Evolutionary conservation across 2,113 vertebrate species (phyloP).

Genomic region (Baryphthengus martii): DNA sequence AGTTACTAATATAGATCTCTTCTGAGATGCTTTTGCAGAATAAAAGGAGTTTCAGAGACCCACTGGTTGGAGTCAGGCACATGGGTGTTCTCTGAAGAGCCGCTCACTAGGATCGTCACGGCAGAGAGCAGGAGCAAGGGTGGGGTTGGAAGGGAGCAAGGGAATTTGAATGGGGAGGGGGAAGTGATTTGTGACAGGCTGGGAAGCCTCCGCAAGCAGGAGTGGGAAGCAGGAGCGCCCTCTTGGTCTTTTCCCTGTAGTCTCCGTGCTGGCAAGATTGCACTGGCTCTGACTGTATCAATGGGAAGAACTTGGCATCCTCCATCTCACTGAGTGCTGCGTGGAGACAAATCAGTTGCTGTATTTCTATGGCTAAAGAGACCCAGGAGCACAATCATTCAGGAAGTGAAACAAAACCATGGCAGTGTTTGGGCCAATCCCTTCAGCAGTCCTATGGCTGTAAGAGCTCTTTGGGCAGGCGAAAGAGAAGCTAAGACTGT

Average conservation of each 20-base stretch:
- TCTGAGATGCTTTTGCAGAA: neutral
- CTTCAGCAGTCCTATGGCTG: neutral
- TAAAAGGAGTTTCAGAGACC: neutral
- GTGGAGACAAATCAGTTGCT: conserved; percentile 7
- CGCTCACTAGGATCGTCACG: neutral
- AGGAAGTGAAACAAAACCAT: conserved; percentile 32
- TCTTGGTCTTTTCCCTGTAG: neutral
- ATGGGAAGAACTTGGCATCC: conserved; percentile 13
- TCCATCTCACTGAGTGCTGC: neutral
- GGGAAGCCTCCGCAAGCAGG: neutral
- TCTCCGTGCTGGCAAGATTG: neutral
- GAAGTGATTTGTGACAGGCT: neutral
- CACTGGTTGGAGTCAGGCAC: neutral
- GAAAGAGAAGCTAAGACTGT: neutral
- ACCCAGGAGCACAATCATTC: conserved; percentile 43
- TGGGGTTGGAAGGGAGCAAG: neutral
- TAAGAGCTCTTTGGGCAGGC: neutral
- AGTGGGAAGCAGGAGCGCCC: neutral
- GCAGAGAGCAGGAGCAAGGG: neutral
- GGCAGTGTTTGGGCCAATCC: neutral
- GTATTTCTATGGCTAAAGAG: conserved; percentile 44
- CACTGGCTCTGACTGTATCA: neutral
- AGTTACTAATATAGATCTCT: neutral
- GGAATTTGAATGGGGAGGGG: neutral
- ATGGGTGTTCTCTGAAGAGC: neutral